These are phyloP conservation scores for Musca domestica DNA, from an alignment of 1,140 invertebrate species.

Conservation along the genomic window DNA sequence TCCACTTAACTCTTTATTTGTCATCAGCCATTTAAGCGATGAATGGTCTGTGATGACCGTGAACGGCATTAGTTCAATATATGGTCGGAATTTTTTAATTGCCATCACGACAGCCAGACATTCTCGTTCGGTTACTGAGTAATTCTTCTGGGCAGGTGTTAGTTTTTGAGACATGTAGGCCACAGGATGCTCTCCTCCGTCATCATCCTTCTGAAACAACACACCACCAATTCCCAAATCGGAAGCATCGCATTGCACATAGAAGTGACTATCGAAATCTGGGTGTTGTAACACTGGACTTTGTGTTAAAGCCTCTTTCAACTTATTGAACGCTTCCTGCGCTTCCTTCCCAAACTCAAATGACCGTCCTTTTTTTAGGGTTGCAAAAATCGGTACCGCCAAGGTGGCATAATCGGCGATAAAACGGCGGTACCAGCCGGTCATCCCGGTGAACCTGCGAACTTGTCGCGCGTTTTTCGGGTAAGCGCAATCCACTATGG, in stretches of 20 bases:
- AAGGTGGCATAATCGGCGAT: no score
- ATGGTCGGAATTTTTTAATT: not conserved
- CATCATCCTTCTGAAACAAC: slow-evolving; percentile 36
- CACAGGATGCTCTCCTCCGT: slow-evolving; percentile 26
- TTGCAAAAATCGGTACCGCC: not conserved
- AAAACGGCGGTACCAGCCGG: not conserved
- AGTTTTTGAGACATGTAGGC: slow-evolving; percentile 24
- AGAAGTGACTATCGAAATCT: not conserved
- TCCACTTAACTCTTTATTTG: not conserved
- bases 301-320: not conserved
- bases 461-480: not conserved
- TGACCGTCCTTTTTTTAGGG: not conserved
- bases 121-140: slow-evolving; percentile 2
- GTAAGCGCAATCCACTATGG: not conserved
- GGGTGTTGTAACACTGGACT: not conserved
- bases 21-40: not conserved
- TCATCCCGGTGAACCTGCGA: not conserved
- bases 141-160: slow-evolving; percentile 9
- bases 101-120: no score
- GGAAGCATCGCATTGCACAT: slow-evolving; percentile 41
- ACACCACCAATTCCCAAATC: slow-evolving; percentile 44
- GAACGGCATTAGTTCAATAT: not conserved
- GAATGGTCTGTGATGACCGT: no score
- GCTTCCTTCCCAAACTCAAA: not conserved
- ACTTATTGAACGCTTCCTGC: not conserved